phyloP scores from a whole-genome alignment of 2,113 vertebrate genomes.

The Notarius lentiginosus region DNA sequence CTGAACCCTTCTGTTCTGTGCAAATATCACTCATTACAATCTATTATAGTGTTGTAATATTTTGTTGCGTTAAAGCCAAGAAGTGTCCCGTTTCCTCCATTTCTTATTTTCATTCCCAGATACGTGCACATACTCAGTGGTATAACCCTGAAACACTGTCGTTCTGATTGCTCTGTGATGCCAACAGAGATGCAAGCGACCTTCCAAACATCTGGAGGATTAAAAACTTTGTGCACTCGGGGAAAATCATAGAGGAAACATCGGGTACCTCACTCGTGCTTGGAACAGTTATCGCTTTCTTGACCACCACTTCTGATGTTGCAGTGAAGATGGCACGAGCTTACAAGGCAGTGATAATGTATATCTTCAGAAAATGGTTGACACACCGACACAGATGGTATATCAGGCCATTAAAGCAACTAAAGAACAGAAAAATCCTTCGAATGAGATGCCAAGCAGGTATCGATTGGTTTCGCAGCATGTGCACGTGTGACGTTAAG shows the following conservation, averaged over 20 bases:
- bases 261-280: neutral
- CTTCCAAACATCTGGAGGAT: neutral
- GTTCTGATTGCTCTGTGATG: neutral
- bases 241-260: neutral
- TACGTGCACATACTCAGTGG: neutral
- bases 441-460: neutral
- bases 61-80: neutral
- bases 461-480: neutral
- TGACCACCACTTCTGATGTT: neutral
- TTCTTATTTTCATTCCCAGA: neutral
- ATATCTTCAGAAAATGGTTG: neutral
- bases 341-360: neutral
- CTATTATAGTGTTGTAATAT: neutral
- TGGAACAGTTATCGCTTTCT: neutral
- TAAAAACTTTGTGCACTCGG: neutral
- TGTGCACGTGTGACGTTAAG: too few relatives aligned
- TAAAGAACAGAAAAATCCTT: neutral
- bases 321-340: neutral
- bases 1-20: conserved; percentile 23
- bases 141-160: neutral
- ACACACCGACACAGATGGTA: neutral
- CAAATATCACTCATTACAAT: neutral
- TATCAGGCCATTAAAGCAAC: neutral
- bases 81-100: neutral
- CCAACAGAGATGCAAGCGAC: neutral